Percentiles rank a stretch among this genome's conserved stretches.
Evolutionary conservation across 1,140 invertebrate genomes (phyloP).

Genomic region (Halictus rubicundus): DNA sequence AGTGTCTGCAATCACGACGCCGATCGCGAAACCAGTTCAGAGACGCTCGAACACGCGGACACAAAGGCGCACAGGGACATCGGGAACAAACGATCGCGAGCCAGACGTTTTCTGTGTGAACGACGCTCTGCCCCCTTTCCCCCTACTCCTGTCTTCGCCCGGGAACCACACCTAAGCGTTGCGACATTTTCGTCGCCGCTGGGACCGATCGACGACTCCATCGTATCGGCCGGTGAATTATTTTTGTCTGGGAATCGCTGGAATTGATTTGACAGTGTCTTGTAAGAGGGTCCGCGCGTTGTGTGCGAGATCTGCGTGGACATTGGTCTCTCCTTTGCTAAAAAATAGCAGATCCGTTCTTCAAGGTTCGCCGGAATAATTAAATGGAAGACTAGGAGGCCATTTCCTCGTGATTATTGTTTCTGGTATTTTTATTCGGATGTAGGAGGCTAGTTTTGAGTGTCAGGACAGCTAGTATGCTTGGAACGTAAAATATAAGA

Average conservation of each 20-base stretch:
- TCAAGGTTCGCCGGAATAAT: no score
- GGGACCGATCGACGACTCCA: background rate
- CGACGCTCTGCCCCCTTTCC: background rate
- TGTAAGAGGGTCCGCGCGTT: no score
- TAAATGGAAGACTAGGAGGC: no score
- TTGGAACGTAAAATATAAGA: no score
- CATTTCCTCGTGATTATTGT: no score
- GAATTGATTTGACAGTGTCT: background rate
- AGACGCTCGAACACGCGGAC: background rate
- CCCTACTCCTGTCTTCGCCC: background rate
- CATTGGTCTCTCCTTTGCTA: no score
- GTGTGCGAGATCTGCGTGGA: no score
- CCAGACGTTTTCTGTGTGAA: conserved; percentile 1
- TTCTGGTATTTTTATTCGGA: no score
- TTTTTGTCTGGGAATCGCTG: background rate
- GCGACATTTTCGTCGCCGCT: conserved; percentile 17
- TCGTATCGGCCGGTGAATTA: background rate
- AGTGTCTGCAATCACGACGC: conserved; percentile 27
- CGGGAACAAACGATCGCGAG: background rate
- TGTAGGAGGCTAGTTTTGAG: no score
- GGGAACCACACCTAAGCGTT: conserved; percentile 31
- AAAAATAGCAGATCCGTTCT: no score
- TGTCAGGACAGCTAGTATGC: no score
- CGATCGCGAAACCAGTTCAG: conserved; percentile 51
- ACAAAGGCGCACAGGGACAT: background rate